Conservation (phyloP, 2,113 vertebrate species). For the Pelodiscus sinensis region DNA sequence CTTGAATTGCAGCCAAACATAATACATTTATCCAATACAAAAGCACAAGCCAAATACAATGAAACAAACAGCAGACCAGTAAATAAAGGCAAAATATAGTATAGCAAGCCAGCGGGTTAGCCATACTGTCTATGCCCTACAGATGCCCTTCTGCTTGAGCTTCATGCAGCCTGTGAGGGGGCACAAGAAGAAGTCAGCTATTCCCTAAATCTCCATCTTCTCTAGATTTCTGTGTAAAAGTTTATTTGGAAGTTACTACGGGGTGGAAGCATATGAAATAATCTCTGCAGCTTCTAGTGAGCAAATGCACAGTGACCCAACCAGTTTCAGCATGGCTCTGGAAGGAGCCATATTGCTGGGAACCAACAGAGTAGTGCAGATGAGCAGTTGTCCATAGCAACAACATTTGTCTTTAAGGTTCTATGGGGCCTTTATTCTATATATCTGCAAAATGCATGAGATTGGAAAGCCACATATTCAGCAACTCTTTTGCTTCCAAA, state of each 20-base stretch:
- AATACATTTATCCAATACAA: too few relatives aligned
- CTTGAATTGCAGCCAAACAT: too few relatives aligned
- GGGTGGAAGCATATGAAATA: neutral
- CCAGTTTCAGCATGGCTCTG: neutral
- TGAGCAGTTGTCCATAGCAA: accelerated
- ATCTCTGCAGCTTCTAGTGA: constrained; percentile 14
- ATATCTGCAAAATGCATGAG: neutral
- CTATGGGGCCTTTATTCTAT: neutral
- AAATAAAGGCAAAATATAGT: too few relatives aligned
- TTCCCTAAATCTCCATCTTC: constrained; percentile 64
- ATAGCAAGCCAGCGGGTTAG: too few relatives aligned
- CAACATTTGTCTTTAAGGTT: neutral
- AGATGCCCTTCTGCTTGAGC: constrained; percentile 34
- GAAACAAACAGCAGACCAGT: too few relatives aligned
- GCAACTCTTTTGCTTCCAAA: neutral
- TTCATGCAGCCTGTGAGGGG: neutral
- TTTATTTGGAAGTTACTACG: neutral
- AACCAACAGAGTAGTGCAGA: neutral
- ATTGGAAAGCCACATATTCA: neutral
- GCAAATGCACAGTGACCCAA: neutral
- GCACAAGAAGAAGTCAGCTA: constrained; percentile 65
- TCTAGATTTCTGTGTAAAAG: constrained; percentile 38
- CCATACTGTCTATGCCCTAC: neutral
- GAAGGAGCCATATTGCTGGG: neutral
- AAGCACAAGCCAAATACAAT: too few relatives aligned